Base-by-base conservation (phyloP, 2,113 vertebrate species). In the Xiphorhynchus elegans region DNA sequence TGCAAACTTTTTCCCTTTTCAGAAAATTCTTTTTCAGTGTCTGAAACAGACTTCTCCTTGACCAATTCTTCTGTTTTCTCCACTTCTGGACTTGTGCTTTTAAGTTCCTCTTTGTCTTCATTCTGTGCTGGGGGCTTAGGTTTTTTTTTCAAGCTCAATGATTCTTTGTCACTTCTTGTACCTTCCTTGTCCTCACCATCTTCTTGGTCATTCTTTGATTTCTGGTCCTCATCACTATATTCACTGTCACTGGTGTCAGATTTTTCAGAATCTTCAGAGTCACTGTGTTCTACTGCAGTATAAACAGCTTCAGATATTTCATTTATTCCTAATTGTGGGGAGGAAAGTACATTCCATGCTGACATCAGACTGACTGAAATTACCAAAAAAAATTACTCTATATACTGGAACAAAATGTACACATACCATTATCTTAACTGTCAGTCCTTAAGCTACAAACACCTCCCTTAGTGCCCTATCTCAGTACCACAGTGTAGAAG, bases 261-360 rank as follows among this genome's bases (percentile, higher is more conserved):
- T 93, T 99, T 99, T 88, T 99, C 99, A 1, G 99, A 99, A 75
- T 99, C 99, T 58, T 99, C 99, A 5, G 99, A 99, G 86, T 99
- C 99, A 66, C 99, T 99, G 97, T 99, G 99, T 90, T 99, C 99
- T 50, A 99, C 99, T 26, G 98, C 98, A 93, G 98, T 98, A 64
- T 99, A 99, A 37, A 99, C 98, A 66, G 99, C 99, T 96, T 99
- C 99, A 18, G 99, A 99, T 95, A 99, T 99, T 93, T 99, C 99
- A 96, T 99, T 98, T 79, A 99, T 99, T 68, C 99, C 99, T 99
- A 98, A 78, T 92, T 76, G 96, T 92, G 89, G 94, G 95, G 74
- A 95, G 92, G 85, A 96, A 93, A 95, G 69, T 31, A 92, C 52
- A 93, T 91, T 95, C 74, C 92, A 92, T 84, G 89, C 78, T 93